These are phyloP conservation scores for Drosophila dunni DNA, from an alignment of 1,140 invertebrate genomes.

Conservation along the genomic window DNA sequence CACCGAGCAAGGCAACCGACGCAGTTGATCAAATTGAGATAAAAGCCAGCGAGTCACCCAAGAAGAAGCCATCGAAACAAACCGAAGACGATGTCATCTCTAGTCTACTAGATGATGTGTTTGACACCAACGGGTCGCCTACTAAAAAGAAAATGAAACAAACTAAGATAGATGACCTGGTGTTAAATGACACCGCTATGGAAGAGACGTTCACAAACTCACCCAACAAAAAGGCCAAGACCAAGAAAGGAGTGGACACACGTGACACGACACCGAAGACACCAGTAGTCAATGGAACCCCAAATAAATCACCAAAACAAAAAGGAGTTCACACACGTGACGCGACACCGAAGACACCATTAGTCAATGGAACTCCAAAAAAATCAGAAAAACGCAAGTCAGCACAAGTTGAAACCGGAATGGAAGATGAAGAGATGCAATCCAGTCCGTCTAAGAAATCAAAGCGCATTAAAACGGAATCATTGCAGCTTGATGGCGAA, in stretches of 20 bases:
- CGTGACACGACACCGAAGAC: not conserved
- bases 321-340: not conserved
- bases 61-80: not conserved
- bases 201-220: not conserved
- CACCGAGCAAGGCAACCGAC: not conserved
- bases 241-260: not conserved
- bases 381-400: conserved; percentile 30
- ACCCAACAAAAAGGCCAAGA: conserved; percentile 3
- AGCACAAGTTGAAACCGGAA: not conserved
- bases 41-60: conserved; percentile 6
- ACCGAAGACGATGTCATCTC: too few species aligned
- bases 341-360: conserved; percentile 1
- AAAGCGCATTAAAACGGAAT: not conserved
- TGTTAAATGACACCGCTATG: not conserved
- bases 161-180: not conserved
- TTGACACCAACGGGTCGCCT: not conserved
- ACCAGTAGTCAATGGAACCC: not conserved
- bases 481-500: not conserved
- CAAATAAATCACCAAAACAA: conserved; percentile 16
- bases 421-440: too few species aligned
- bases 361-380: not conserved
- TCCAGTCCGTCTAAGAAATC: not conserved
- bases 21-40: not conserved
- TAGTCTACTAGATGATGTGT: not conserved
- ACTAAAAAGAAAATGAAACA: not conserved